phyloP scores from a whole-genome alignment of 2,888 invertebrate species.

The Sesia bembeciformis region DNA sequence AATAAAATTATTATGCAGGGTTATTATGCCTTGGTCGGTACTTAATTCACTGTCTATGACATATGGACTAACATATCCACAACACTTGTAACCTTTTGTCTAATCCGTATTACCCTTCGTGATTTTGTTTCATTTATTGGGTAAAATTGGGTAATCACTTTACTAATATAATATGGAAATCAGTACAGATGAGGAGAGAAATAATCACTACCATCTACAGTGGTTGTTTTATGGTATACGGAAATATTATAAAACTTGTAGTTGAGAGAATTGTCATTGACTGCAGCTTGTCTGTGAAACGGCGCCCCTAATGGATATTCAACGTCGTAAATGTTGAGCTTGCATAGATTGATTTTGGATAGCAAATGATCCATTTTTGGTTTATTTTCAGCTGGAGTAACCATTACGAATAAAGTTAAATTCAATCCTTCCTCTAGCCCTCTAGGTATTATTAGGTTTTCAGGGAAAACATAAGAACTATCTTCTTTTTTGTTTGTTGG shows the following conservation, averaged over 20 bases:
- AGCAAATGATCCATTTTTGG: slow-evolving; percentile 11
- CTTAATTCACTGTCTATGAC: too few relatives aligned
- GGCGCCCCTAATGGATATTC: slow-evolving; percentile 59
- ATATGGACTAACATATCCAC: too few relatives aligned
- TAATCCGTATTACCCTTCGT: too few relatives aligned
- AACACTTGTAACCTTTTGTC: too few relatives aligned
- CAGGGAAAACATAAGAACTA: slow-evolving; percentile 50
- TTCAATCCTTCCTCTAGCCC: slow-evolving; percentile 46
- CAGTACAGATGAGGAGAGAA: slow-evolving; percentile 45
- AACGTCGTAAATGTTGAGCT: slow-evolving; percentile 20
- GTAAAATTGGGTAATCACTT: not conserved
- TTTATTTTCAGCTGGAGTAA: slow-evolving; percentile 30
- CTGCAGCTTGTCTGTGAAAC: slow-evolving; percentile 40
- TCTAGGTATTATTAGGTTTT: slow-evolving; percentile 46
- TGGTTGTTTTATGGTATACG: slow-evolving; percentile 38
- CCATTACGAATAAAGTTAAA: slow-evolving; percentile 49
- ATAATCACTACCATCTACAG: slow-evolving; percentile 22
- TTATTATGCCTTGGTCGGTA: too few relatives aligned
- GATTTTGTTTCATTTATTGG: too few relatives aligned
- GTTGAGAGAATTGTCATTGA: slow-evolving; percentile 26
- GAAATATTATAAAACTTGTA: slow-evolving; percentile 51
- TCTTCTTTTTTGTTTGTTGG: slow-evolving; percentile 23
- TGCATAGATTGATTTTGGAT: not conserved
- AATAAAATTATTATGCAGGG: too few relatives aligned
- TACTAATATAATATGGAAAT: not conserved